Evolutionary conservation across 2,797 vertebrate genomes (phyloP).

Genomic region (Fistularia commersonii): DNA sequence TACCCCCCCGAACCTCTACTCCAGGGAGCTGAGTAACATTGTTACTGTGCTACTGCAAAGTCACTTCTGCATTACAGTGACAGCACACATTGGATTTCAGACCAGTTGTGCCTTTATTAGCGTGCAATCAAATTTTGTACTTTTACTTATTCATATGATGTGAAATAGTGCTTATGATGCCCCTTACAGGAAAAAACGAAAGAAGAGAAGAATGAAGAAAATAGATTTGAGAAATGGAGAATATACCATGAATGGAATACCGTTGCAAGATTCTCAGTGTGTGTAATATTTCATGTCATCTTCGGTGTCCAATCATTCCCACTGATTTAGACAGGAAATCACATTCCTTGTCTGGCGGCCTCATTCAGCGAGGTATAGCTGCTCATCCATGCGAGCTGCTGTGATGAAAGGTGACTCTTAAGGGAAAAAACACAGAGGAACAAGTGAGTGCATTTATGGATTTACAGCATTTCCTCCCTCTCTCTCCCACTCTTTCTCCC

Average conservation of each 20-base stretch:
- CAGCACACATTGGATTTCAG: constrained; percentile 13
- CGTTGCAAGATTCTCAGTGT: constrained; percentile 20
- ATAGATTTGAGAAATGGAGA: constrained; percentile 10
- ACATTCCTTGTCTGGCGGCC: constrained; percentile 52
- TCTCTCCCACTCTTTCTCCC: too few relatives aligned
- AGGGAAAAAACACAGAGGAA: constrained; percentile 14
- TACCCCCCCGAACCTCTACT: constrained; percentile 13
- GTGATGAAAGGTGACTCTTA: constrained; percentile 35
- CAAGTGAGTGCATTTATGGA: background rate
- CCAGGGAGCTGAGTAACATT: constrained; percentile 50
- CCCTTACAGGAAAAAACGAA: background rate
- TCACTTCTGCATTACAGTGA: constrained; percentile 50
- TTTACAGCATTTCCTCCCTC: too few relatives aligned
- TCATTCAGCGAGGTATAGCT: constrained; percentile 57
- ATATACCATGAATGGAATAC: background rate
- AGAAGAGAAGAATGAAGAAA: background rate
- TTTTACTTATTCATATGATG: background rate
- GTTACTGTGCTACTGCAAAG: constrained; percentile 56
- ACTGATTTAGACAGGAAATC: constrained; percentile 65
- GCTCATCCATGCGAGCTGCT: constrained; percentile 33
- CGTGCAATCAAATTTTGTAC: too few relatives aligned
- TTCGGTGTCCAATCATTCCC: constrained; percentile 51
- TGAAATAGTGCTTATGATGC: constrained; percentile 1
- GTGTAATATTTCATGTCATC: constrained; percentile 32
- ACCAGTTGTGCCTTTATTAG: background rate